Conservation (phyloP, 2,797 vertebrate species). For the Urosaurus nigricauda region DNA sequence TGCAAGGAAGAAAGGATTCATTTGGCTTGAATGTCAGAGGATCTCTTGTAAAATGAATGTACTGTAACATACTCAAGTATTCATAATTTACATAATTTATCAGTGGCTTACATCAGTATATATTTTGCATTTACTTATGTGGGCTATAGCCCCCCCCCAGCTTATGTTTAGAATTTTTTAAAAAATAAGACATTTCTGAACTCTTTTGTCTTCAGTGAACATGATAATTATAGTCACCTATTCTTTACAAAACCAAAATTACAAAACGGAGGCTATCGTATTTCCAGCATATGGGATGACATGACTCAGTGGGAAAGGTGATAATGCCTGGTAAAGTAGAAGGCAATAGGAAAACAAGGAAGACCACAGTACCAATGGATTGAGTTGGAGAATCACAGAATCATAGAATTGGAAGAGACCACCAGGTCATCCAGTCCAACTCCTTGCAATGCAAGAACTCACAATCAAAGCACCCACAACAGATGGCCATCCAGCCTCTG, state of each 20-base stretch:
- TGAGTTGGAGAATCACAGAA: too few species aligned
- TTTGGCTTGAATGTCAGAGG: slow-evolving; percentile 22
- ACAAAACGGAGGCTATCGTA: too few species aligned
- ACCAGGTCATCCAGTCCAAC: too few species aligned
- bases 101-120: neutral
- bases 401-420: too few species aligned
- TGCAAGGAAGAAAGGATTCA: slow-evolving; percentile 30
- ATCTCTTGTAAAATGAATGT: neutral
- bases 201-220: neutral
- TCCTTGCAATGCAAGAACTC: too few species aligned
- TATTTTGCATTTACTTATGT: neutral
- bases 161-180: neutral
- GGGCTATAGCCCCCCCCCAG: neutral
- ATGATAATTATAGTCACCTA: neutral
- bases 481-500: too few species aligned
- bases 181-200: neutral
- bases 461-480: too few species aligned
- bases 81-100: neutral
- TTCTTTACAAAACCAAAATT: neutral
- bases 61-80: neutral
- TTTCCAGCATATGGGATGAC: too few species aligned
- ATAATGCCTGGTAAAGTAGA: too few species aligned
- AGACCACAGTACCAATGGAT: too few species aligned
- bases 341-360: too few species aligned
- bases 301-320: too few species aligned